phyloP scores from a whole-genome alignment of 2,888 invertebrate species.

The Steinernema scapterisci region DNA sequence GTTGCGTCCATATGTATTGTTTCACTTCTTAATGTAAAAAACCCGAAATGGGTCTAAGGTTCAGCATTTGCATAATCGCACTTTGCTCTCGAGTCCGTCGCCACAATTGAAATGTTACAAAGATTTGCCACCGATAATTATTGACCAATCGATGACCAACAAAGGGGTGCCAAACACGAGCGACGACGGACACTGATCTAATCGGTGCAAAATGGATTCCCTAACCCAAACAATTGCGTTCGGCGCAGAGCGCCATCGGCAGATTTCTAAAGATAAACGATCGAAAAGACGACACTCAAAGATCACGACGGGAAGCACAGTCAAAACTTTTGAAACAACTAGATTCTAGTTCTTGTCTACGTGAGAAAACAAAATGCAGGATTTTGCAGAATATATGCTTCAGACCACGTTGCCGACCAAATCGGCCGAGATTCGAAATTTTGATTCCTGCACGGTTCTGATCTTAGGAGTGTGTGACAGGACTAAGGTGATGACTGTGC shows the following conservation, averaged over 20 bases:
- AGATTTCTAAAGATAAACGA: conserved; percentile 21
- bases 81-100: too few relatives aligned
- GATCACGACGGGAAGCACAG: not conserved
- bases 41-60: too few relatives aligned
- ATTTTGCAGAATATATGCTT: too few relatives aligned
- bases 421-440: too few relatives aligned
- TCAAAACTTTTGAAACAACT: not conserved
- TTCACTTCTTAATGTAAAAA: too few relatives aligned
- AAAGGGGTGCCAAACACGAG: not conserved
- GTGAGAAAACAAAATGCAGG: too few relatives aligned
- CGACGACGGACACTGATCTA: not conserved
- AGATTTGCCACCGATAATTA: conserved; percentile 5
- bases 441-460: too few relatives aligned
- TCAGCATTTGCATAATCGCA: too few relatives aligned
- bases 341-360: not conserved
- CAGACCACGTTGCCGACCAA: too few relatives aligned
- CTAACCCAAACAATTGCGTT: conserved; percentile 9
- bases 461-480: too few relatives aligned
- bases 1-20: too few relatives aligned
- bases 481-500: too few relatives aligned
- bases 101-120: not conserved
- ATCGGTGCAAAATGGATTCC: conserved; percentile 10
- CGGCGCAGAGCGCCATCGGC: not conserved
- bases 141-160: conserved; percentile 11
- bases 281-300: not conserved